These are phyloP conservation scores for Myodes glareolus DNA, from an alignment of 2,113 vertebrate genomes.

Conservation along the genomic window DNA sequence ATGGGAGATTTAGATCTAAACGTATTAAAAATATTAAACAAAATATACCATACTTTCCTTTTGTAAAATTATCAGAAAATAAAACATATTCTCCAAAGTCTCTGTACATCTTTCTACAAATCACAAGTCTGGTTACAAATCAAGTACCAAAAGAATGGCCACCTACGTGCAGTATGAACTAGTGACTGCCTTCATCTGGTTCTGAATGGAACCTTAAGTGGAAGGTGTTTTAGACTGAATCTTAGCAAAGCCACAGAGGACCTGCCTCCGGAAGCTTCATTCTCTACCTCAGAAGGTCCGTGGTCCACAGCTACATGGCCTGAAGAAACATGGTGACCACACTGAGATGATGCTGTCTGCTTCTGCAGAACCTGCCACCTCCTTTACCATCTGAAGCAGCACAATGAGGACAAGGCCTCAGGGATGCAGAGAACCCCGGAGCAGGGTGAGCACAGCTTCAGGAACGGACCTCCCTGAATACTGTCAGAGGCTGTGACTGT, in stretches of 20 bases:
- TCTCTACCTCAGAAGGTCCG: neutral
- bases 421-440: rapidly evolving
- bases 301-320: neutral
- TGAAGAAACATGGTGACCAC: conserved; percentile 90
- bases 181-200: neutral
- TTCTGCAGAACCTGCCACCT: conserved; percentile 94
- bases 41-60: conserved; percentile 43
- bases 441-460: neutral
- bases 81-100: neutral
- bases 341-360: conserved; percentile 95
- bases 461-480: neutral
- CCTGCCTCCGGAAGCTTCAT: neutral
- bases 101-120: neutral
- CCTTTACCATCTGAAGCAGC: conserved; percentile 96
- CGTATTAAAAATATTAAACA: neutral
- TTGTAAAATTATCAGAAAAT: neutral
- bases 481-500: neutral
- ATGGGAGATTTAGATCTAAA: neutral
- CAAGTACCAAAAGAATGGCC: neutral
- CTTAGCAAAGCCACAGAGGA: neutral
- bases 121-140: neutral
- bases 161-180: neutral
- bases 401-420: conserved; percentile 93
- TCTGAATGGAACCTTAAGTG: neutral
- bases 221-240: neutral